Evolutionary conservation across 2,797 vertebrate species (phyloP).

Genomic region (Enteromius fasciolatus): DNA sequence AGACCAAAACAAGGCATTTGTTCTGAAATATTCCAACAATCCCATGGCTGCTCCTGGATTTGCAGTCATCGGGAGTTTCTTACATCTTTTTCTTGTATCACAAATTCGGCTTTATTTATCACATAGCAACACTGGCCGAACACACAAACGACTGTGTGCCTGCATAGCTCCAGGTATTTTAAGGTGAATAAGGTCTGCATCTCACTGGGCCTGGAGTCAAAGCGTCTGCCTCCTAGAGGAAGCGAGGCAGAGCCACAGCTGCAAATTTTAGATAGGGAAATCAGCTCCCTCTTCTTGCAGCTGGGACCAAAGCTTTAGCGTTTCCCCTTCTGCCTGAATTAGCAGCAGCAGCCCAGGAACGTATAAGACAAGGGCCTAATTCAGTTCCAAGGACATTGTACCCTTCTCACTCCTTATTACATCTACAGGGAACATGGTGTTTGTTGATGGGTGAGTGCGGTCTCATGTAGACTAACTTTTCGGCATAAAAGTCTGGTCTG

Average conservation of each 20-base stretch:
- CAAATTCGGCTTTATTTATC: conserved; percentile 16
- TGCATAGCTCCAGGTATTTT: conserved; percentile 7
- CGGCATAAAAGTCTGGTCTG: background rate
- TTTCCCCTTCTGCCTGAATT: conserved; percentile 36
- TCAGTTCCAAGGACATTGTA: conserved; percentile 31
- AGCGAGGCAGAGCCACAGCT: conserved; percentile 21
- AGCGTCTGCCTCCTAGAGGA: conserved; percentile 11
- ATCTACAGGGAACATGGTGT: conserved; percentile 14
- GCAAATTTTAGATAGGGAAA: conserved; percentile 33
- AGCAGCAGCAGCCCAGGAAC: conserved; percentile 23
- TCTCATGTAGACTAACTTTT: background rate
- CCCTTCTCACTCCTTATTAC: conserved; percentile 27
- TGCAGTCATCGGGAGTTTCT: background rate
- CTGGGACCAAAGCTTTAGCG: conserved; percentile 29
- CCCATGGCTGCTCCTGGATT: background rate
- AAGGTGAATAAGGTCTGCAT: conserved; percentile 12
- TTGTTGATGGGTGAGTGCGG: conserved; percentile 11
- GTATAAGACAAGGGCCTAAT: conserved; percentile 32
- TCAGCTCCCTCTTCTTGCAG: conserved; percentile 2
- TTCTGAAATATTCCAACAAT: conserved; percentile 16
- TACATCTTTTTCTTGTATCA: background rate
- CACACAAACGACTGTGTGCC: background rate
- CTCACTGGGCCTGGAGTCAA: conserved; percentile 11
- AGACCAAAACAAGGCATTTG: conserved; percentile 4
- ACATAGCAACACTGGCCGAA: background rate